These are phyloP conservation scores for Dendroctonus ponderosae DNA, from an alignment of 1,140 invertebrate genomes.

Conservation along the genomic window DNA sequence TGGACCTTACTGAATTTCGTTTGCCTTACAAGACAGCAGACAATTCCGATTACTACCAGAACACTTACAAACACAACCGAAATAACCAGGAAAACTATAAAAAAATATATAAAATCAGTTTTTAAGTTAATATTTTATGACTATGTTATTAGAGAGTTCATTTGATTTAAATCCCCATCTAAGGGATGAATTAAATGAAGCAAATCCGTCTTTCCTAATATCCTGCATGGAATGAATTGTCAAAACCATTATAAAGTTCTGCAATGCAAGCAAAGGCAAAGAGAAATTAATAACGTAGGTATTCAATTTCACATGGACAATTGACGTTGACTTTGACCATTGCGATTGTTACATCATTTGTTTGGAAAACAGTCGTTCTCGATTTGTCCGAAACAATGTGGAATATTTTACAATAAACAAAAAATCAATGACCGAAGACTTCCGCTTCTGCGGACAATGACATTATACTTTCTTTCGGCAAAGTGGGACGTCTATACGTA, in stretches of 20 bases:
- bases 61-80: too few relatives aligned
- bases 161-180: too few relatives aligned
- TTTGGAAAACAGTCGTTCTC: conserved; percentile 22
- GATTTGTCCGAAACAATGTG: conserved; percentile 13
- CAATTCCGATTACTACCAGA: too few relatives aligned
- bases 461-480: conserved; percentile 29
- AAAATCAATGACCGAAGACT: conserved; percentile 32
- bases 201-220: too few relatives aligned
- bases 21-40: too few relatives aligned
- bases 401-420: conserved; percentile 32
- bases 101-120: too few relatives aligned
- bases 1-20: too few relatives aligned
- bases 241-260: neutral
- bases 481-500: conserved; percentile 22
- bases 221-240: too few relatives aligned
- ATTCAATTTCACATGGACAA: neutral
- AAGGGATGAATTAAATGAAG: too few relatives aligned
- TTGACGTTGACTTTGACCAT: conserved; percentile 20
- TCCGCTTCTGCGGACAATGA: conserved; percentile 30
- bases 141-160: too few relatives aligned
- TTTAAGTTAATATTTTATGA: too few relatives aligned
- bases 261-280: conserved; percentile 2
- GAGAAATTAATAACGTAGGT: conserved; percentile 1
- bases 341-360: conserved; percentile 20
- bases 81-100: too few relatives aligned